phyloP scores from a whole-genome alignment of 1,140 invertebrate genomes.

The Cotesia typhae region DNA sequence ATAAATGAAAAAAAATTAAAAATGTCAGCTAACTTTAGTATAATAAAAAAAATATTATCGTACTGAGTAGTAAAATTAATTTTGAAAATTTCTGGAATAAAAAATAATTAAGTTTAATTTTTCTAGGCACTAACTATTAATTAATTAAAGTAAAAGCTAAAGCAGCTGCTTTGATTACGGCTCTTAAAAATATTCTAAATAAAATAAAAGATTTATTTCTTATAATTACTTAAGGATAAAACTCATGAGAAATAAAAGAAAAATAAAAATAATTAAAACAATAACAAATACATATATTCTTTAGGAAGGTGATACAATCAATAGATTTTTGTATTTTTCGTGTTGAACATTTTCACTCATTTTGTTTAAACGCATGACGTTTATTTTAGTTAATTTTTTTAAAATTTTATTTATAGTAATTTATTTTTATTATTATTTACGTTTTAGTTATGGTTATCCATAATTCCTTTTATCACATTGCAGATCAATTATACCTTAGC shows the following conservation, averaged over 20 bases:
- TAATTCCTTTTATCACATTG: conserved; percentile 21
- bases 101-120: no score
- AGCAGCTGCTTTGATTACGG: no score
- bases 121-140: no score
- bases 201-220: no score
- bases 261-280: conserved; percentile 64
- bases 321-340: conserved; percentile 44
- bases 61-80: no score
- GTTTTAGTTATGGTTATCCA: conserved; percentile 7
- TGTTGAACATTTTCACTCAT: conserved; percentile 46
- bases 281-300: conserved; percentile 68
- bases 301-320: conserved; percentile 67
- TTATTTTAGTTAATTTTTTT: conserved; percentile 41
- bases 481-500: conserved; percentile 12
- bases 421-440: conserved; percentile 22
- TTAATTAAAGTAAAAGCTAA: no score
- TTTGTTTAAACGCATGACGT: conserved; percentile 19
- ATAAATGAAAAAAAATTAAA: no score
- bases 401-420: conserved; percentile 16
- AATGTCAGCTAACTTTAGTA: no score
- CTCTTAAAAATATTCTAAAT: no score
- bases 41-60: no score
- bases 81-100: no score
- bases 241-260: conserved; percentile 11
- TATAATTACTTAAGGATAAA: no score